Conservation (phyloP, 1,140 invertebrate genomes). For the Apocrypta bakeri region DNA sequence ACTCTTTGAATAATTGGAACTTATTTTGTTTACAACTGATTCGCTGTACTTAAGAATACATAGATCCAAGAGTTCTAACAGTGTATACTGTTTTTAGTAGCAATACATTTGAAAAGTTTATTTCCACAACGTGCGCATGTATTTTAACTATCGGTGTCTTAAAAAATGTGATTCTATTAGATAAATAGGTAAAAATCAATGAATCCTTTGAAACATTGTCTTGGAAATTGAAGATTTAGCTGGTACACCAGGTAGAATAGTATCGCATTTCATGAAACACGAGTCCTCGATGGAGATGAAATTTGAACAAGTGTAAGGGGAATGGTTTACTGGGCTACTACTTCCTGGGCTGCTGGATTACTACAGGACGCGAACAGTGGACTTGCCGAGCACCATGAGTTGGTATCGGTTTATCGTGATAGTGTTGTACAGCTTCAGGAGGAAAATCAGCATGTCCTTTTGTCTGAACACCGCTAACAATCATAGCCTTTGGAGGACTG, state of each 20-base stretch:
- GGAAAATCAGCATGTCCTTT: slow-evolving; percentile 91
- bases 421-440: slow-evolving; percentile 88
- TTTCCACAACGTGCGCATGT: neutral
- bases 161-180: slow-evolving; percentile 18
- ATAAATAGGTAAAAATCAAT: no score
- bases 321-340: no score
- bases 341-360: slow-evolving; percentile 86
- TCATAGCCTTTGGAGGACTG: slow-evolving; percentile 84
- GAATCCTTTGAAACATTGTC: no score
- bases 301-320: neutral
- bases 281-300: neutral
- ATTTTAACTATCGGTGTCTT: neutral
- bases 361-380: slow-evolving; percentile 77
- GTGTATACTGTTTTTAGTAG: no score
- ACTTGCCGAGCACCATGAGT: slow-evolving; percentile 77
- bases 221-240: neutral
- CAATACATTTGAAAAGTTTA: neutral
- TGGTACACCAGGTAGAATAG: neutral
- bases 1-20: slow-evolving; percentile 52
- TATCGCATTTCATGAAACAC: neutral
- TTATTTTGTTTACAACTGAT: neutral
- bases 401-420: slow-evolving; percentile 84
- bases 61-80: no score
- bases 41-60: neutral
- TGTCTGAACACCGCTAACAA: slow-evolving; percentile 85